Percentiles rank a stretch among this genome's conserved stretches.
Conservation (phyloP, 2,888 invertebrate species). For the Rhodophaea formosa region DNA sequence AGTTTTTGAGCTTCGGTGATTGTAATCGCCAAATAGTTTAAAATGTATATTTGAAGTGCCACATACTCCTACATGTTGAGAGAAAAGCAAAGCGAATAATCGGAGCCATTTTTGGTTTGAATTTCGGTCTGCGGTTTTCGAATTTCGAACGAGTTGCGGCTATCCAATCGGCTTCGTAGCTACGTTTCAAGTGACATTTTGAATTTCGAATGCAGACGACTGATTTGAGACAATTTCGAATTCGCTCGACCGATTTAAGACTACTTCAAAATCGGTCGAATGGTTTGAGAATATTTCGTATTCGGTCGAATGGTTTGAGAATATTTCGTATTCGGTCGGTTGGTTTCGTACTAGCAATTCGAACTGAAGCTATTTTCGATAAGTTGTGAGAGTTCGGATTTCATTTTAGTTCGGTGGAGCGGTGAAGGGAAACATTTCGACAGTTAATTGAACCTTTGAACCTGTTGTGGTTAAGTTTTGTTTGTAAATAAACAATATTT, state of each 20-base stretch:
- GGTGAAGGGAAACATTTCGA: neutral
- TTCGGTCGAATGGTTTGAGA: neutral
- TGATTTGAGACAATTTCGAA: neutral
- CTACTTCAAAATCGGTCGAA: neutral
- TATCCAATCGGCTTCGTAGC: neutral
- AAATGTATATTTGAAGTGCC: constrained; percentile 37
- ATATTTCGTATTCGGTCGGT: too few relatives aligned
- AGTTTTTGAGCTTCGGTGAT: too few relatives aligned
- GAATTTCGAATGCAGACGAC: neutral
- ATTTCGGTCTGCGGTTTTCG: constrained; percentile 1
- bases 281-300: neutral
- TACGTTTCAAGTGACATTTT: neutral
- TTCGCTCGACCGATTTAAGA: neutral
- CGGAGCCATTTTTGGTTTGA: constrained; percentile 21
- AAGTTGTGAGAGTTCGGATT: neutral
- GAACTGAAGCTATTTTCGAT: too few relatives aligned
- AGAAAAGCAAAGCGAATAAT: constrained; percentile 11
- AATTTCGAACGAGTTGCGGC: constrained; percentile 3
- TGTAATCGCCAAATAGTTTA: too few relatives aligned
- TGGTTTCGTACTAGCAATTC: too few relatives aligned
- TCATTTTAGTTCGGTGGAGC: neutral
- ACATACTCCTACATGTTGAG: constrained; percentile 18
- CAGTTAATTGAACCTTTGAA: neutral
- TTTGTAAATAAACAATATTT: neutral
- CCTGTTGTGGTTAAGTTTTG: neutral